These are phyloP conservation scores for Erebia palarica DNA, from an alignment of 2,888 invertebrate species.

Conservation along the genomic window DNA sequence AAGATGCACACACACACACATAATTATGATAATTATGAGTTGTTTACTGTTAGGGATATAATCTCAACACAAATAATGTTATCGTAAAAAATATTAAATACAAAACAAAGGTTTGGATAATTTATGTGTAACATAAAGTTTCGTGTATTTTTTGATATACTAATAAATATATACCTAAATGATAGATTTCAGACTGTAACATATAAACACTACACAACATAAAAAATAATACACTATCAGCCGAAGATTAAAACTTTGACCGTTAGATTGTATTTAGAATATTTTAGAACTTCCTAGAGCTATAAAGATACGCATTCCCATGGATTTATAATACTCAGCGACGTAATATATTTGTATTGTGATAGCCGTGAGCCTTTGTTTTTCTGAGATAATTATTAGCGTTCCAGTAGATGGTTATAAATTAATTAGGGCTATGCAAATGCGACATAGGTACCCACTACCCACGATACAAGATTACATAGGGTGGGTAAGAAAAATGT, in stretches of 20 bases:
- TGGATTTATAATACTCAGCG: constrained; percentile 20
- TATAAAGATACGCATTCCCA: not conserved
- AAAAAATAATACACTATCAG: too few species aligned
- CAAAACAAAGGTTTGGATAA: too few species aligned
- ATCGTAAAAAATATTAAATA: too few species aligned
- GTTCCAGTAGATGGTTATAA: constrained; percentile 14
- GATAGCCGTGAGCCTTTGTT: constrained; percentile 32
- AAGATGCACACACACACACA: not conserved
- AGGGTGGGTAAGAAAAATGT: too few species aligned
- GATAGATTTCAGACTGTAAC: too few species aligned
- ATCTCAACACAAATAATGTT: not conserved
- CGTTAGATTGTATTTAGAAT: constrained; percentile 1
- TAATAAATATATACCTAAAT: too few species aligned
- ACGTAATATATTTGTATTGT: constrained; percentile 29
- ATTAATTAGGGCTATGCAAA: not conserved
- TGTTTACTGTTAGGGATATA: not conserved
- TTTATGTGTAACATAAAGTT: too few species aligned
- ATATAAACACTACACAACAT: too few species aligned
- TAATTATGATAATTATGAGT: not conserved
- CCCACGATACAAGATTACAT: too few species aligned
- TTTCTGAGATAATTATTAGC: constrained; percentile 29
- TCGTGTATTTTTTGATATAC: too few species aligned
- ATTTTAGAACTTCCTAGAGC: not conserved
- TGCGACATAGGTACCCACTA: too few species aligned
- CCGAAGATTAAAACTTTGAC: too few species aligned